A percentile compares a stretch with the other conserved stretches of the same genome.
These are phyloP conservation scores for Falco concolor DNA, from an alignment of 2,797 vertebrate species.

Conservation along the genomic window DNA sequence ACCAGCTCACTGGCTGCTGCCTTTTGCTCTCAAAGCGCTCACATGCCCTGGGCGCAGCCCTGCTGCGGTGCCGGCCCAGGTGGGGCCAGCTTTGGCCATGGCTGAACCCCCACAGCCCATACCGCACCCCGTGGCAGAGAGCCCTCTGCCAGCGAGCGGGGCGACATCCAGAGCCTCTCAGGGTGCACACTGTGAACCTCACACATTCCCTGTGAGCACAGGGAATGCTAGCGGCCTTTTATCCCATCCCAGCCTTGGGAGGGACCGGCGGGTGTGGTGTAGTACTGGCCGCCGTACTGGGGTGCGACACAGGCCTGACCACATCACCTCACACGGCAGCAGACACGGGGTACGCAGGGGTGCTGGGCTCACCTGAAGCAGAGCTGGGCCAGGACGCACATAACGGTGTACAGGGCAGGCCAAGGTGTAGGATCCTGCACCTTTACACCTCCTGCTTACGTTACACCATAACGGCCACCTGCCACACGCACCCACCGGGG, in stretches of 20 bases:
- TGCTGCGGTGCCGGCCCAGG: background rate
- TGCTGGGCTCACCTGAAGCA: too few species aligned
- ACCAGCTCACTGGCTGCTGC: background rate
- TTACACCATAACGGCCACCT: background rate
- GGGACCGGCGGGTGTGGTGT: fast-evolving
- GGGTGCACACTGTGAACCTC: fast-evolving
- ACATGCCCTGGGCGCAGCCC: too few species aligned
- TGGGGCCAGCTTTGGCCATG: fast-evolving
- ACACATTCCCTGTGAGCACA: fast-evolving
- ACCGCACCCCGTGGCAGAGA: background rate
- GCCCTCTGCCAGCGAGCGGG: fast-evolving
- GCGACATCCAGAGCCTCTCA: background rate
- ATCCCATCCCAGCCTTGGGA: background rate
- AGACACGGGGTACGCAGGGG: too few species aligned
- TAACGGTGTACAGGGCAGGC: fast-evolving
- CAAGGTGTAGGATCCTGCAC: fast-evolving
- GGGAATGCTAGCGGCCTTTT: background rate
- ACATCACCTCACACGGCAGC: too few species aligned
- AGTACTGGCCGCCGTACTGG: fast-evolving
- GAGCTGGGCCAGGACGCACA: fast-evolving
- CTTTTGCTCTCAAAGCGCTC: background rate
- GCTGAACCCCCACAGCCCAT: too few species aligned
- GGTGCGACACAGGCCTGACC: background rate
- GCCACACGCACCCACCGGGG: fast-evolving
- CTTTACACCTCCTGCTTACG: too few species aligned